Conservation (phyloP, 2,113 vertebrate species). For the Aythya baeri region DNA sequence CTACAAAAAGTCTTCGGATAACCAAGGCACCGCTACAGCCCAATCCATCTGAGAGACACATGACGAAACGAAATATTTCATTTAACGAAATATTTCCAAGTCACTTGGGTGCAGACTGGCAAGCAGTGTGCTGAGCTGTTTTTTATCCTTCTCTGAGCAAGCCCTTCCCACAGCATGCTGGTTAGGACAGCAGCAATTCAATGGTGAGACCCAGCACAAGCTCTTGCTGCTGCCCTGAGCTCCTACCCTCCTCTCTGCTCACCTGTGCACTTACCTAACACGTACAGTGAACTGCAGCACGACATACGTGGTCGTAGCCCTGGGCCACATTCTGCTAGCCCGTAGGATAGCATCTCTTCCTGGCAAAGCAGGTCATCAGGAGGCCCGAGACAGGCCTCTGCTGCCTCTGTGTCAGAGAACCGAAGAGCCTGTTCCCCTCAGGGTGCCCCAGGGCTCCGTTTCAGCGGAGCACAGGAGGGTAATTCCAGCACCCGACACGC, state of each 20-base stretch:
- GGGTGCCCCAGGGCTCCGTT: background rate
- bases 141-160: background rate
- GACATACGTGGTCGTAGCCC: background rate
- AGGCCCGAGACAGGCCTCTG: background rate
- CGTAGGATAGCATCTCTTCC: background rate
- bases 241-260: background rate
- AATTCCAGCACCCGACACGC: slow-evolving; percentile 6
- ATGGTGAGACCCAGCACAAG: background rate
- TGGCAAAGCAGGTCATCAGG: background rate
- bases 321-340: background rate
- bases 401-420: background rate
- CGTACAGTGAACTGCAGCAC: background rate
- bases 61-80: background rate
- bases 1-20: background rate
- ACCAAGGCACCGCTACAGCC: background rate
- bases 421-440: background rate
- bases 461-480: background rate
- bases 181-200: background rate
- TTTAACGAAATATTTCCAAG: background rate
- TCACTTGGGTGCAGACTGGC: background rate
- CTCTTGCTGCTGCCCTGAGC: background rate
- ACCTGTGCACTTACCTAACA: background rate
- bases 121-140: background rate
- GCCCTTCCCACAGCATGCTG: background rate
- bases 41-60: background rate